phyloP scores from a whole-genome alignment of 2,113 vertebrate species.

The Galeopterus variegatus region DNA sequence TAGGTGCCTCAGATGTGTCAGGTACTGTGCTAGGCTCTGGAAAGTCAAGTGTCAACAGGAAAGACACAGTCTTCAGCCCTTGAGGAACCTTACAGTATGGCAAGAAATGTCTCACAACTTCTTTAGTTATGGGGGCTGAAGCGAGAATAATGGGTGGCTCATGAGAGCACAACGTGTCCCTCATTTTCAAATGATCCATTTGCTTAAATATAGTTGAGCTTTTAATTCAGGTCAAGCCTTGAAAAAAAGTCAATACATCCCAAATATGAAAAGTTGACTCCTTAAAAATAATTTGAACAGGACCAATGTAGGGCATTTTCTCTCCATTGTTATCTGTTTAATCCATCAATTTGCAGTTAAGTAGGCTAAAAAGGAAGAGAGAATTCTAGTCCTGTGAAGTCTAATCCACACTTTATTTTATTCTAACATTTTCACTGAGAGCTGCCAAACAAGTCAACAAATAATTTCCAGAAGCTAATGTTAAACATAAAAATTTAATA shows the following conservation, averaged over 20 bases:
- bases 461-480: slow-evolving; percentile 75
- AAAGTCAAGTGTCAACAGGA: background rate
- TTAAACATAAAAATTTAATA: slow-evolving; percentile 81
- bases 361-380: slow-evolving; percentile 52
- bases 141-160: background rate
- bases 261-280: slow-evolving; percentile 55
- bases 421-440: slow-evolving; percentile 70
- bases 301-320: slow-evolving; percentile 50
- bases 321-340: slow-evolving; percentile 34
- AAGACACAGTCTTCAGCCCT: background rate
- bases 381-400: slow-evolving; percentile 26
- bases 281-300: slow-evolving; percentile 59
- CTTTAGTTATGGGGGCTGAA: background rate
- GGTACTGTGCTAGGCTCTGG: background rate
- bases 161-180: background rate
- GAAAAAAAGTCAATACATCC: background rate
- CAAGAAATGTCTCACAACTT: background rate
- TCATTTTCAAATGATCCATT: background rate
- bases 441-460: slow-evolving; percentile 72
- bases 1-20: background rate
- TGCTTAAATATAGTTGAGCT: background rate
- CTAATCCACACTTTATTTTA: slow-evolving; percentile 49
- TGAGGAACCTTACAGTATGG: background rate
- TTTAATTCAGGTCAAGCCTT: slow-evolving; percentile 63
- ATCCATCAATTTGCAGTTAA: slow-evolving; percentile 66